Evolutionary conservation across 2,113 vertebrate species (phyloP).

Genomic region (Lophius piscatorius): DNA sequence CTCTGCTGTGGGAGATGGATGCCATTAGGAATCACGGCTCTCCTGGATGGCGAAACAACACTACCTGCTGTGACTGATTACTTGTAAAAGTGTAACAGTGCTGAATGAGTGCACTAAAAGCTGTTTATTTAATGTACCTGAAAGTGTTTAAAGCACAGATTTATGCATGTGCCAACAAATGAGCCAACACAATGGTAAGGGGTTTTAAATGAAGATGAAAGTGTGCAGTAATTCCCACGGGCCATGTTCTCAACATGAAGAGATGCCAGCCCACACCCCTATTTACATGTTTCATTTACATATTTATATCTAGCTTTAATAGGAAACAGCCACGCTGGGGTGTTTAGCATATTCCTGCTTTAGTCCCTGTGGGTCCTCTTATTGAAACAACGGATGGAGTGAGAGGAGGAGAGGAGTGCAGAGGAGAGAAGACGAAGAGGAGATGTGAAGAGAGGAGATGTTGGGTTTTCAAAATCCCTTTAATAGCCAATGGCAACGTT

Average conservation of each 20-base stretch:
- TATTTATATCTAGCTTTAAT: constrained; percentile 37
- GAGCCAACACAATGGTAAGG: neutral
- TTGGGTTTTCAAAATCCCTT: too few relatives aligned
- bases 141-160: neutral
- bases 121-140: neutral
- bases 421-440: neutral
- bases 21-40: neutral
- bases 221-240: neutral
- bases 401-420: neutral
- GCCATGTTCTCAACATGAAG: constrained; percentile 19
- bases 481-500: too few relatives aligned
- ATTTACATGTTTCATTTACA: constrained; percentile 45
- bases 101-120: neutral
- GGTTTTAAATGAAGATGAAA: constrained; percentile 22
- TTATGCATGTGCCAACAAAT: neutral
- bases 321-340: constrained; percentile 5
- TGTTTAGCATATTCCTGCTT: constrained; percentile 31
- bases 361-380: constrained; percentile 26
- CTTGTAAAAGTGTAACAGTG: constrained; percentile 5
- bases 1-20: constrained; percentile 19
- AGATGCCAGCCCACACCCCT: constrained; percentile 8
- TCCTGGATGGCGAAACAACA: constrained; percentile 1
- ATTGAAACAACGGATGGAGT: constrained; percentile 10
- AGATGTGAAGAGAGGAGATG: too few relatives aligned
- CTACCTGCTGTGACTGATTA: neutral